Evolutionary conservation across 1,140 invertebrate species (phyloP).

Genomic region (Lepidurus arcticus): DNA sequence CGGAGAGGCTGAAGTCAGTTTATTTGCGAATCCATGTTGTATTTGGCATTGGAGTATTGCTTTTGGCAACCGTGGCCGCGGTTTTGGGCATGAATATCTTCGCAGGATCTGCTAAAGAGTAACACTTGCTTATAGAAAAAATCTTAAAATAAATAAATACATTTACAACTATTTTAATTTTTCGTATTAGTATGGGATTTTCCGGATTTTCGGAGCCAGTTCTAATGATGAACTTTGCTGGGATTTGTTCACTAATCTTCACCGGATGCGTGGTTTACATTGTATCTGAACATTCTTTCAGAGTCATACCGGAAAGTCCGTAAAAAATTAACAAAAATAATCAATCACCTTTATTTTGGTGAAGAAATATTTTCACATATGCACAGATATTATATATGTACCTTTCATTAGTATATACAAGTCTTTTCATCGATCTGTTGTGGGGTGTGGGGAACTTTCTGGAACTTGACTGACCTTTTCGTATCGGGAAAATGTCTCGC

Average conservation of each 20-base stretch:
- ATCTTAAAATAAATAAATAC: no score
- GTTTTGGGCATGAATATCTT: neutral
- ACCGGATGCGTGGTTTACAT: neutral
- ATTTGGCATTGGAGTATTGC: neutral
- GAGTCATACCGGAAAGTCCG: neutral
- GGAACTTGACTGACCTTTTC: neutral
- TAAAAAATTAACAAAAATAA: neutral
- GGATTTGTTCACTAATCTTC: neutral
- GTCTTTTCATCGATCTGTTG: slow-evolving; percentile 4
- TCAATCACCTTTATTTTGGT: no score
- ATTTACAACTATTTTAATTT: no score
- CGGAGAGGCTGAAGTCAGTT: neutral
- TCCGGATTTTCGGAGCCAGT: neutral
- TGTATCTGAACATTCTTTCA: neutral
- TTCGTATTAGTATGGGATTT: no score
- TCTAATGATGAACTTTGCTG: neutral
- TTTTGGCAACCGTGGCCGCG: neutral
- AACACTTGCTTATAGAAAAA: no score
- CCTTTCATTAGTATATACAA: neutral
- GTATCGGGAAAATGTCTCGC: neutral
- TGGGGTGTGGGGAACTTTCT: neutral
- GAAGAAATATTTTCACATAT: neutral
- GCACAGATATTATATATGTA: neutral
- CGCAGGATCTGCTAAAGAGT: neutral
- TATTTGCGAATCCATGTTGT: neutral